Conservation (phyloP, 2,888 invertebrate species). For the Metalampra italica region DNA sequence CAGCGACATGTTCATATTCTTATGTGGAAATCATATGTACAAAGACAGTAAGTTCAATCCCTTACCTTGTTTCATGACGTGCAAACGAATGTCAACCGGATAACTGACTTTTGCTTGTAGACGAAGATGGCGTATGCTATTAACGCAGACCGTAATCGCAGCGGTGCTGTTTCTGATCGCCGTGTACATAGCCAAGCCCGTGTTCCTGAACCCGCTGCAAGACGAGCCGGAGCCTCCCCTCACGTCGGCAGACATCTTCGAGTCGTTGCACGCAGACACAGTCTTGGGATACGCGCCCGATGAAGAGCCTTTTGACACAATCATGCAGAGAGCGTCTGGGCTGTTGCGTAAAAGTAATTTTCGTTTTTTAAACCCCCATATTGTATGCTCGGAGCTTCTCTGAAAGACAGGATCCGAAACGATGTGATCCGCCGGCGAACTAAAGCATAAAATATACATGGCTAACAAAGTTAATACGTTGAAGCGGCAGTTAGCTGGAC, state of each 20-base stretch:
- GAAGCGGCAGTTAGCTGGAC: no score
- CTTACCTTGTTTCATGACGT: no score
- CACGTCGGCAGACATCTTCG: slow-evolving; percentile 30
- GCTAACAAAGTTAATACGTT: no score
- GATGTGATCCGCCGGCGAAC: no score
- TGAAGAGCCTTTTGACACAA: slow-evolving; percentile 21
- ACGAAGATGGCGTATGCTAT: slow-evolving; percentile 46
- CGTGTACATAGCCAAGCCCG: slow-evolving; percentile 48
- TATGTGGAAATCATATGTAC: slow-evolving; percentile 61
- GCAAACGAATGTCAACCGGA: no score
- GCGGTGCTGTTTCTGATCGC: slow-evolving; percentile 34
- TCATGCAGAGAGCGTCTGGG: slow-evolving; percentile 40
- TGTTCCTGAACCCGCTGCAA: slow-evolving; percentile 55
- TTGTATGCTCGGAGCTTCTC: no score
- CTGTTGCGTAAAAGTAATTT: slow-evolving; percentile 32
- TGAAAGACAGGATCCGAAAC: no score
- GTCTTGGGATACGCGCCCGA: slow-evolving; percentile 54
- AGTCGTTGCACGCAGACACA: slow-evolving; percentile 29
- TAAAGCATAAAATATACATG: no score
- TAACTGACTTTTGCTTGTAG: no score
- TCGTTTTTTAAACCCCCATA: no score
- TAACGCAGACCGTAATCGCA: slow-evolving; percentile 39
- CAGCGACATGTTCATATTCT: slow-evolving; percentile 39
- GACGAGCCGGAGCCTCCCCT: slow-evolving; percentile 41
- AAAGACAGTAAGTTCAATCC: slow-evolving; percentile 61